A percentile compares a stretch with the other conserved stretches of the same genome.
These are phyloP conservation scores for Aricia agestis DNA, from an alignment of 1,140 invertebrate genomes.

Conservation along the genomic window DNA sequence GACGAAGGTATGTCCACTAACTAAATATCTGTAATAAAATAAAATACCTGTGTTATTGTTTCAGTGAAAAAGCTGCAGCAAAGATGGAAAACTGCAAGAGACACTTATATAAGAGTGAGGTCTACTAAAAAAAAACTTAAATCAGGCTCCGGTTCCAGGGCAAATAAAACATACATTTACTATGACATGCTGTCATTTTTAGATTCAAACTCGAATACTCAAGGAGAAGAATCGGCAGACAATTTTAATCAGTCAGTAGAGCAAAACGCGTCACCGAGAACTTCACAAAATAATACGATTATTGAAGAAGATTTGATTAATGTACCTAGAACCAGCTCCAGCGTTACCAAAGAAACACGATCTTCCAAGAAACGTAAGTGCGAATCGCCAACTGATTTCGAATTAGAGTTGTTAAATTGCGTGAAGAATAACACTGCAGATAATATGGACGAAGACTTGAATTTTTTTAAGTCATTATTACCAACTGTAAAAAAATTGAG, in stretches of 20 bases:
- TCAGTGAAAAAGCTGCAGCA: constrained; percentile 28
- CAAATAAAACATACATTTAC: constrained; percentile 31
- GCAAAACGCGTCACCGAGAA: constrained; percentile 24
- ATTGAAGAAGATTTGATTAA: constrained; percentile 25
- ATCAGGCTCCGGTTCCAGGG: constrained; percentile 25
- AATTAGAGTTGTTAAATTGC: constrained; percentile 33
- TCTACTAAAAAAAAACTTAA: constrained; percentile 29
- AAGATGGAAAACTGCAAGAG: constrained; percentile 30
- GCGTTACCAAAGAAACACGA: constrained; percentile 22
- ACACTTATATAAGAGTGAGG: constrained; percentile 29
- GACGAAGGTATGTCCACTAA: constrained; percentile 33
- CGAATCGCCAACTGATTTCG: constrained; percentile 32
- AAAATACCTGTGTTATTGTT: constrained; percentile 28
- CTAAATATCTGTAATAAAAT: constrained; percentile 28
- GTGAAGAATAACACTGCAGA: constrained; percentile 32
- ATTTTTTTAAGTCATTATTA: constrained; percentile 31
- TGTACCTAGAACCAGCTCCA: constrained; percentile 19
- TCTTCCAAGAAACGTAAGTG: constrained; percentile 24
- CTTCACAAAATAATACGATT: constrained; percentile 24
- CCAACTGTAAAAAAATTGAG: constrained; percentile 31
- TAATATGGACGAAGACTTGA: constrained; percentile 32
- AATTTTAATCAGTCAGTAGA: constrained; percentile 24
- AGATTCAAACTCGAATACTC: constrained; percentile 32
- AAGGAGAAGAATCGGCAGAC: constrained; percentile 24
- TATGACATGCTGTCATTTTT: constrained; percentile 32